phyloP scores from a whole-genome alignment of 2,888 invertebrate species.

The Acrocyrtus sp. region DNA sequence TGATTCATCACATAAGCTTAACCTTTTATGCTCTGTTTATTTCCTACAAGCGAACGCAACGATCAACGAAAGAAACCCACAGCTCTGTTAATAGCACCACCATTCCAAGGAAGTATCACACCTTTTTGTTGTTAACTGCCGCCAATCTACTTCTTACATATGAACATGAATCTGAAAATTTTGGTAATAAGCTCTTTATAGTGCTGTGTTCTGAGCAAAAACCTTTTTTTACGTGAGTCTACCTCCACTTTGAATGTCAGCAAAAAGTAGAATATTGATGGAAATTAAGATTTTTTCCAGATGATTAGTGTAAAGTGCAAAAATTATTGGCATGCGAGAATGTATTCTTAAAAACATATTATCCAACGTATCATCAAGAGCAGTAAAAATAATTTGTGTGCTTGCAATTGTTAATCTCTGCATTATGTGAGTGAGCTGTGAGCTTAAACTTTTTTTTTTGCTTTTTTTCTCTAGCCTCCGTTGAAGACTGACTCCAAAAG shows the following conservation, averaged over 20 bases:
- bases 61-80: too few relatives aligned
- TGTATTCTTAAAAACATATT: constrained; percentile 7
- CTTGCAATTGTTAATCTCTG: too few relatives aligned
- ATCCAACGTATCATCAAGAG: constrained; percentile 16
- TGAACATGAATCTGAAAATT: too few relatives aligned
- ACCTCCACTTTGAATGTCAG: constrained; percentile 29
- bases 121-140: constrained; percentile 40
- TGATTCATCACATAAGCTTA: too few relatives aligned
- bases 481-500: too few relatives aligned
- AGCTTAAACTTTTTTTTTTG: not conserved
- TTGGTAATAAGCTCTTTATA: not conserved
- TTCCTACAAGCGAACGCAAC: too few relatives aligned
- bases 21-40: too few relatives aligned
- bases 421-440: too few relatives aligned
- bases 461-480: not conserved
- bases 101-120: constrained; percentile 38
- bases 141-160: not conserved
- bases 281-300: constrained; percentile 32
- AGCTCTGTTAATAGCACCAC: too few relatives aligned
- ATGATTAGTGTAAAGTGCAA: constrained; percentile 22
- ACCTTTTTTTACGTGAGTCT: not conserved
- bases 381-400: constrained; percentile 33
- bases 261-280: constrained; percentile 29
- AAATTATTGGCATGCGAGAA: constrained; percentile 19
- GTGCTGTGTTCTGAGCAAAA: not conserved